Conservation (phyloP, 2,113 vertebrate species). For the Neopipo cinnamomea region DNA sequence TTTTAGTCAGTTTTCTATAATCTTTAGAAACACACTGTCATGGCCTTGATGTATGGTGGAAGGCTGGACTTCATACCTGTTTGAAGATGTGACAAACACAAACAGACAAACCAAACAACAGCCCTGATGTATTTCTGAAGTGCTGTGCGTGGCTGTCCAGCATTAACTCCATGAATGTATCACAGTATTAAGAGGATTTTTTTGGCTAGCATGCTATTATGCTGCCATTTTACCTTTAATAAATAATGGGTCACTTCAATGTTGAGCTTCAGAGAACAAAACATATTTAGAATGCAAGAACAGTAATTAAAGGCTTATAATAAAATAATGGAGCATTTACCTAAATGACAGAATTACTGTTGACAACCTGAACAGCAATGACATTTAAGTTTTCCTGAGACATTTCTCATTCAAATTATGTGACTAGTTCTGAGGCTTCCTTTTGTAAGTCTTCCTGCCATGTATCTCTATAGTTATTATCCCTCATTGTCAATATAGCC, state of each 20-base stretch:
- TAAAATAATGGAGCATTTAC: constrained; percentile 30
- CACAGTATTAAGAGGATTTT: background rate
- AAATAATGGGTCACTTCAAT: background rate
- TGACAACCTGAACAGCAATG: constrained; percentile 21
- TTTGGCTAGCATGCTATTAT: background rate
- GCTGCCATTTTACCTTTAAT: background rate
- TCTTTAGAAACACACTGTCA: background rate
- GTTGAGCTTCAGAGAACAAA: background rate
- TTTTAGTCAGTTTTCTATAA: background rate
- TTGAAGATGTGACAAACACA: background rate
- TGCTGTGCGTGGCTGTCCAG: background rate
- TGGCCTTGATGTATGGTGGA: background rate
- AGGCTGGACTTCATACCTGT: background rate
- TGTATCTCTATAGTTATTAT: background rate
- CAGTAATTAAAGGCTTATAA: constrained; percentile 26
- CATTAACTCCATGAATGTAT: background rate
- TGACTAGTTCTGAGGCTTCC: background rate
- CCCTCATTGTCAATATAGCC: background rate
- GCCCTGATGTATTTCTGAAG: background rate
- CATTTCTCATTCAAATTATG: constrained; percentile 35
- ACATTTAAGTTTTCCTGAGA: constrained; percentile 47
- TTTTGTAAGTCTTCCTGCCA: constrained; percentile 10
- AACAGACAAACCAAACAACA: background rate
- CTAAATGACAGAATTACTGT: constrained; percentile 26
- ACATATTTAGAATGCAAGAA: background rate